phyloP scores from a whole-genome alignment of 2,113 vertebrate species.

The Epinephelus lanceolatus region DNA sequence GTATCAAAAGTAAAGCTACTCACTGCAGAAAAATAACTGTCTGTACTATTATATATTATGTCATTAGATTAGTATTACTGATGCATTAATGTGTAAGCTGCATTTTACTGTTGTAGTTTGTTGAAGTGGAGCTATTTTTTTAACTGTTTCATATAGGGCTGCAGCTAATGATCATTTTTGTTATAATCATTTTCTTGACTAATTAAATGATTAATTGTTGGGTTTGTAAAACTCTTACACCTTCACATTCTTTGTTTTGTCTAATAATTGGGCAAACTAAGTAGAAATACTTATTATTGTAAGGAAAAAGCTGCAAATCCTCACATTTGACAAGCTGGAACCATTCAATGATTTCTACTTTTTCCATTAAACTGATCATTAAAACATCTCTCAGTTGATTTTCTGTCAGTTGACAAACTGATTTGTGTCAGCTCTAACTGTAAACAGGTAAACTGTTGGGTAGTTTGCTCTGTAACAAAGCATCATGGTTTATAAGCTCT shows the following conservation, averaged over 20 bases:
- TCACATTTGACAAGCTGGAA: background rate
- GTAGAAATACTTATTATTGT: background rate
- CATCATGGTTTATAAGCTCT: background rate
- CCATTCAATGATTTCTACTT: background rate
- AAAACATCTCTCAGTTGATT: background rate
- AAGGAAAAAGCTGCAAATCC: background rate
- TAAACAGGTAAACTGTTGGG: background rate
- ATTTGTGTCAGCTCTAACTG: background rate
- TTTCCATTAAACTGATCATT: constrained; percentile 3
- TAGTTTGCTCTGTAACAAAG: background rate
- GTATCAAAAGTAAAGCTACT: too few species aligned
- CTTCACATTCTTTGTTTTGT: background rate
- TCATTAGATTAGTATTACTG: too few species aligned
- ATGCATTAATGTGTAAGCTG: too few species aligned
- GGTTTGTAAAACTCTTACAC: background rate
- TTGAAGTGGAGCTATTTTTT: background rate
- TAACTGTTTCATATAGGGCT: too few species aligned
- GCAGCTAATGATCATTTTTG: too few species aligned
- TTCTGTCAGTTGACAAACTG: background rate
- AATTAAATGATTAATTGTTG: background rate
- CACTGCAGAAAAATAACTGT: too few species aligned
- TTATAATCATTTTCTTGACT: background rate
- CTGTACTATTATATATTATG: too few species aligned
- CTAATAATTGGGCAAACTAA: background rate
- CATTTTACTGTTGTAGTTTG: background rate